Conservation (phyloP, 2,888 invertebrate species). For the Steinernema hermaphroditum region DNA sequence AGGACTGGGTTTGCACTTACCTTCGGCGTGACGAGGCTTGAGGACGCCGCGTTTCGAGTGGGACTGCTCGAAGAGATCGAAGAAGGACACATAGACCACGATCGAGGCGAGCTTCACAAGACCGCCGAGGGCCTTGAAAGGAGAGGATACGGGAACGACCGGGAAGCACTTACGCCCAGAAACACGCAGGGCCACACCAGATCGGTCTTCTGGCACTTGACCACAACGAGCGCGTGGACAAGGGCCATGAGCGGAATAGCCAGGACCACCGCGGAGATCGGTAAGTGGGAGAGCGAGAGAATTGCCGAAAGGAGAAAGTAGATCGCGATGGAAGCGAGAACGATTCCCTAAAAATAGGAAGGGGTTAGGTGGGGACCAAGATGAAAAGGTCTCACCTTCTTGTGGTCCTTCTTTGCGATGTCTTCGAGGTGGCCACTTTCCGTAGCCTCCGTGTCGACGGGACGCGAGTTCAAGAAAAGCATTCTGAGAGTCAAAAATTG, state of each 20-base stretch:
- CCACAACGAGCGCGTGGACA: constrained; percentile 45
- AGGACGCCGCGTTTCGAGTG: constrained; percentile 2
- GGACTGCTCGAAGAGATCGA: constrained; percentile 34
- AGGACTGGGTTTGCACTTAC: not conserved
- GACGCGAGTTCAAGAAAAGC: constrained; percentile 51
- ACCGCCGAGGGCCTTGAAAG: constrained; percentile 43
- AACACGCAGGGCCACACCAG: constrained; percentile 48
- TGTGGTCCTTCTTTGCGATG: not conserved
- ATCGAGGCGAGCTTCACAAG: constrained; percentile 49
- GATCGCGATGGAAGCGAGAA: constrained; percentile 44
- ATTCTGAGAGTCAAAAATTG: constrained; percentile 33
- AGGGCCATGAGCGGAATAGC: constrained; percentile 44
- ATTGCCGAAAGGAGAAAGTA: constrained; percentile 49
- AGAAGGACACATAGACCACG: constrained; percentile 45
- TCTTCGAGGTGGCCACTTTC: constrained; percentile 40
- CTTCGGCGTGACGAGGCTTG: constrained; percentile 10
- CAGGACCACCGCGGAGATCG: constrained; percentile 44
- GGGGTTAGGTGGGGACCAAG: too few species aligned
- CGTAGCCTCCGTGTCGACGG: constrained; percentile 46
- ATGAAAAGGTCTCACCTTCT: not conserved
- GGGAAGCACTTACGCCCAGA: constrained; percentile 39
- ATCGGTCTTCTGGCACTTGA: constrained; percentile 39
- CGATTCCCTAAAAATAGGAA: constrained; percentile 45
- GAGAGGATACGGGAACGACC: not conserved
- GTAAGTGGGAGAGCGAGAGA: constrained; percentile 45